Conservation (phyloP, 2,113 vertebrate species). For the Catharus fuscescens region DNA sequence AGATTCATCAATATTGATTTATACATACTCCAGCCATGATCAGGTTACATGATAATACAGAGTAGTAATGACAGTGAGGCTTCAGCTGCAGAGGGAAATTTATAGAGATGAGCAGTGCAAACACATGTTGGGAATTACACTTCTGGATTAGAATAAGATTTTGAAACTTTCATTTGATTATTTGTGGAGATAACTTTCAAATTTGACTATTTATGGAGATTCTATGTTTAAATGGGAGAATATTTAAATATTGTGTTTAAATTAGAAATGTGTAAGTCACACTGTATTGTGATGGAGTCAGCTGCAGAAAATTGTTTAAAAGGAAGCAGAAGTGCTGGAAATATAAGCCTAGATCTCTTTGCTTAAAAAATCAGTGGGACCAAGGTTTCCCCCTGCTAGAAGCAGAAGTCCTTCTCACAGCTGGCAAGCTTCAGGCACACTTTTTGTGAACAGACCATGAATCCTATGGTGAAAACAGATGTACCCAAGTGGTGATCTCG, state of each 20-base stretch:
- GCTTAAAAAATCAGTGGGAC: not conserved
- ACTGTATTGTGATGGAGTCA: not conserved
- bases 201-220: not conserved
- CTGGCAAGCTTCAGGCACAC: not conserved
- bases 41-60: not conserved
- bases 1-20: not conserved
- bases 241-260: not conserved
- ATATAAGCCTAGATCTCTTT: not conserved
- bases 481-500: not conserved
- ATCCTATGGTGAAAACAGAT: not conserved
- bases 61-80: not conserved
- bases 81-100: not conserved
- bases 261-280: not conserved
- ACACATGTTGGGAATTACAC: not conserved
- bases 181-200: not conserved
- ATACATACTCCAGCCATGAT: not conserved
- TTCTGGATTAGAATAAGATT: not conserved
- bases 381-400: not conserved
- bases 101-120: not conserved
- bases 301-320: not conserved
- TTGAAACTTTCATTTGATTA: not conserved
- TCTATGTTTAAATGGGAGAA: not conserved
- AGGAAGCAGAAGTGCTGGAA: not conserved
- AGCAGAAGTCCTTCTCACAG: not conserved
- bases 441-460: not conserved